Evolutionary conservation across 2,888 invertebrate species (phyloP), one percentile per base, ranked within the genome.

Genomic region (Polydrusus pterygomalis): DNA sequence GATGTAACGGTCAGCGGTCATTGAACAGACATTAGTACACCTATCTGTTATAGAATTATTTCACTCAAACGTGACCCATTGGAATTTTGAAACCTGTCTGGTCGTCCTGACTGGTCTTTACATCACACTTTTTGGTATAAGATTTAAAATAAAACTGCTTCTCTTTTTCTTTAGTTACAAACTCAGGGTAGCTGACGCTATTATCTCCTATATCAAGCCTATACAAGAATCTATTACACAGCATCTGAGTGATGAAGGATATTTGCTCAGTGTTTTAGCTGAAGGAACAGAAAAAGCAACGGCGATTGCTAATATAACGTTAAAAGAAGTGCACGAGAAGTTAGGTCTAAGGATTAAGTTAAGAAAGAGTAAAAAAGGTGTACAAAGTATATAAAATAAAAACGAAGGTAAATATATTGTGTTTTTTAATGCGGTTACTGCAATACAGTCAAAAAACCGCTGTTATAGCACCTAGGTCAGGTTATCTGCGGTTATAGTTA

Each of bases 171-270:
- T 77, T 80, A 91, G 91, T 79, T 96, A 94, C 84, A 97, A 97
- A 88, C 80, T 90, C 8, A 83, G 90, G 0, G 90, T 96, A 1
- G 93, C 95, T 0, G 94, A 95, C 71, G 90, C 91, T n/a, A 86
- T 96, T 0, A 90, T 93, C 38, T 91, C 92, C 78, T 90, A 91
- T 84, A 83, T 96, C 30, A 88, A 87, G 49, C 96, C 96, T 2
- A 94, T 96, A 80, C 90, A 93, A 79, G 85, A 88, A 62, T 88
- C 90, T 85, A 91, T 93, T 77, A 81, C 88, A 1, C 85, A 90
- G 70, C 89, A 93, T 79, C 84, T 93, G 74, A 85, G 88, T 51
- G 91, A 93, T 77, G 91, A 90, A 60, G 88, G 87, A 18, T 92
- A 93, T 86, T 87, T 97, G 77, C 83, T 89, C n/a, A 86, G 88